Evolutionary conservation across 1,140 invertebrate species (phyloP), one percentile per base, ranked within the genome.

Genomic region (Chionoecetes opilio): DNA sequence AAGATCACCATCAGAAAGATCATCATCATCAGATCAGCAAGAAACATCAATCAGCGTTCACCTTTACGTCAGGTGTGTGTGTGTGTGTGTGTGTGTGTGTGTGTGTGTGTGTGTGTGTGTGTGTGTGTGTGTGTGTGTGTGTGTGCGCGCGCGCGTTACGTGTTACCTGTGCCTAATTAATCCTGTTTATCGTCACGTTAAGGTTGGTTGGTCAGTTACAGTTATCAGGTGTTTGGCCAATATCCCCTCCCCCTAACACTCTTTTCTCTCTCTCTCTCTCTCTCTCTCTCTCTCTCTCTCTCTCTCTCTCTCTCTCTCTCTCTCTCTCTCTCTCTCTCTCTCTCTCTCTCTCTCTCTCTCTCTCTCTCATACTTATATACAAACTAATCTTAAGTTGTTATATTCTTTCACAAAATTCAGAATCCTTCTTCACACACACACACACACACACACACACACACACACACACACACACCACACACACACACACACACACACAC

Each of bases 201-300:
- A 75, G 63, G 63, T 75, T 26, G 63, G n/a, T 21, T 75, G 63
- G 63, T n/a, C 63, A 26, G 63, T 75, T 75, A n/a, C n/a, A 21
- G 63, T 75, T 17, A 2, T n/a, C 63, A n/a, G 63, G 26, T 75
- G 63, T 21, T 11, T 75, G 63, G 21, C 21, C 5, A 75, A n/a
- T n/a, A 5, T 5, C 21, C 63, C n/a, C n/a, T n/a, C 63, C 21
- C 63, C 21, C 63, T n/a, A 5, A 6, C n/a, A 6, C n/a, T n/a
- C n/a, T n/a, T 21, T 14, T 75, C 63, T 75, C 63, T 75, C 63
- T 75, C 63, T 75, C 63, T 75, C 63, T 75, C 63, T 75, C 63
- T 75, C 63, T 75, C 63, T 75, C 63, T 75, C 63, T 75, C 63
- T 75, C 63, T 75, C 63, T 75, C 63, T 75, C 63, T 75, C 63